Evolutionary conservation across 2,113 vertebrate genomes (phyloP).

Genomic region (Pelmatolapia mariae): DNA sequence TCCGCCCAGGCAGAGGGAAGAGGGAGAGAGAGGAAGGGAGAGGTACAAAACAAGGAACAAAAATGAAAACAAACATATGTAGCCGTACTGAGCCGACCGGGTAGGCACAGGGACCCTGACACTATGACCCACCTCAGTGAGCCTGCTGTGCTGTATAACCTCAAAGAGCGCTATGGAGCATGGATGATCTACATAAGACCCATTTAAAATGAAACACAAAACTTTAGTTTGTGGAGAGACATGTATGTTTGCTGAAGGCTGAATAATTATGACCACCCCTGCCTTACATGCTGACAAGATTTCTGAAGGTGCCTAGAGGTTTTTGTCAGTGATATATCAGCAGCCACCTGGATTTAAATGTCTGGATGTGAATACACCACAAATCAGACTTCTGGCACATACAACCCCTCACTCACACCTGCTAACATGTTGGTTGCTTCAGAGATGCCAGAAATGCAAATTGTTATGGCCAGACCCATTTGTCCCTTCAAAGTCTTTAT

Average conservation of each 20-base stretch:
- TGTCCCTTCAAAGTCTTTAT: neutral
- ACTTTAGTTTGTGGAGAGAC: neutral
- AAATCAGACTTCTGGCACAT: neutral
- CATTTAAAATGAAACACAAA: neutral
- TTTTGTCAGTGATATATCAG: neutral
- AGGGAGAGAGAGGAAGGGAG: too few species aligned
- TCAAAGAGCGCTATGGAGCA: constrained; percentile 86
- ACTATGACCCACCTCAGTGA: constrained; percentile 78
- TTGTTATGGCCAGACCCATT: neutral
- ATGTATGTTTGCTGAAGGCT: neutral
- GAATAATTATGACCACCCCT: neutral
- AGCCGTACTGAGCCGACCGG: too few species aligned
- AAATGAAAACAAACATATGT: too few species aligned
- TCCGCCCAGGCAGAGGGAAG: too few species aligned
- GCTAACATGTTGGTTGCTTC: neutral
- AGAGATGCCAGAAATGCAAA: neutral
- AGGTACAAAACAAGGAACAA: too few species aligned
- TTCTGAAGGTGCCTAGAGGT: neutral
- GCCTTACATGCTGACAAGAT: neutral
- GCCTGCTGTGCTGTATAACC: constrained; percentile 76
- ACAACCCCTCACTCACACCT: neutral
- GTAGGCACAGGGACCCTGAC: too few species aligned
- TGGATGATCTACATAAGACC: constrained; percentile 90
- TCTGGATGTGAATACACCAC: neutral
- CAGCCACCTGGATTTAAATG: neutral